Evolutionary conservation across 2,888 invertebrate species (phyloP), one percentile per base, ranked within the genome.

Genomic region (Erynnis tages): DNA sequence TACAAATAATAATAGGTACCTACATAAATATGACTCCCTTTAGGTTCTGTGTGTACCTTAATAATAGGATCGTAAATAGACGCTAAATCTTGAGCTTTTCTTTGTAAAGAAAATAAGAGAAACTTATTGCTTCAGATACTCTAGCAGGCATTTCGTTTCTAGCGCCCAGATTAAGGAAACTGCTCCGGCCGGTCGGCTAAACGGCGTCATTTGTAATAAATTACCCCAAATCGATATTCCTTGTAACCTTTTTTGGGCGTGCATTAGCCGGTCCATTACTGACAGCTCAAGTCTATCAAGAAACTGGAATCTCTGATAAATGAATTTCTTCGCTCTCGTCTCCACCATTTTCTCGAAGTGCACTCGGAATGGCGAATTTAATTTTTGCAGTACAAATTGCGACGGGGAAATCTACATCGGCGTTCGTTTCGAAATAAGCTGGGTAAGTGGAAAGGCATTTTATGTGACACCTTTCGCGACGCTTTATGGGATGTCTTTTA

Each of bases 281-380:
- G 67, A 67, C 69, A 72, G 66, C 65, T 66, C 59, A 54, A 55
- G 54, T n/a, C 21, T 21, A 5, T 58, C 66, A 66, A 60, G 60
- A 57, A 60, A 54, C 57, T 61, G 58, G 58, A 60, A 62, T 64
- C 57, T 61, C 62, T 66, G 67, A 72, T 77, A 78, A 79, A 76
- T 76, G 68, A 69, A 21, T 21, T 21, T 21, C 72, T 76, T 71
- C 65, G 62, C 55, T 62, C 61, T 61, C 61, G 61, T 43, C 53
- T 5, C 30, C 16, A 17, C 23, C 32, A 14, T 17, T 49, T 37
- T 54, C 46, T 53, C 53, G 48, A 43, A 57, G 57, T 60, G 55
- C 54, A 56, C 52, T 56, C 53, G 45, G 40, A 54, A 54, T 55
- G 61, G 64, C 64, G 70, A 65, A 63, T 75, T 66, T 64, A 66